These are phyloP conservation scores for cattle (Bos taurus) DNA, from an alignment of 2,113 vertebrate species.

Conservation along the genomic window DNA sequence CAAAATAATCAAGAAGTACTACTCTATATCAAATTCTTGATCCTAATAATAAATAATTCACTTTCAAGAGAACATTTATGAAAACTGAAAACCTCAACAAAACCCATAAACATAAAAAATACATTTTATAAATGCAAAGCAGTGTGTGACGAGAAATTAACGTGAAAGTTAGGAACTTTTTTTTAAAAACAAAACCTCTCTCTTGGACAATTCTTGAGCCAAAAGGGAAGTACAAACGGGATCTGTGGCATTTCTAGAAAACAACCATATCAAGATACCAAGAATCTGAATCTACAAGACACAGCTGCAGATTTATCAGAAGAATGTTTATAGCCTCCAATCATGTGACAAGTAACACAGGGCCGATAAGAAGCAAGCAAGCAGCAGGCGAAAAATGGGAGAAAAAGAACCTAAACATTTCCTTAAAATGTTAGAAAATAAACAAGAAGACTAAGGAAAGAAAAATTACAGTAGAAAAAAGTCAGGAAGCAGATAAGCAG, in stretches of 20 bases:
- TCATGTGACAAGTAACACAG: not conserved
- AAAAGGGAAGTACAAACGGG: not conserved
- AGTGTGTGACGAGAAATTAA: not conserved
- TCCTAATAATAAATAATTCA: not conserved
- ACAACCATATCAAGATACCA: not conserved
- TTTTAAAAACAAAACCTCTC: not conserved
- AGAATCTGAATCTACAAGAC: not conserved
- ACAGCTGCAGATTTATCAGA: not conserved
- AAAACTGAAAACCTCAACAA: not conserved
- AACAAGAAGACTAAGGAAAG: not conserved
- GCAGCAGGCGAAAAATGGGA: not conserved
- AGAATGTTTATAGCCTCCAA: not conserved
- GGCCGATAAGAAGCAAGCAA: not conserved
- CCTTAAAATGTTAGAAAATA: not conserved
- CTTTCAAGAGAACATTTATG: not conserved
- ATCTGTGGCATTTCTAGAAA: not conserved
- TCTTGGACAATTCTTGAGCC: not conserved
- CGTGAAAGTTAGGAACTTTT: not conserved
- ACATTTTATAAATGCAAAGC: not conserved
- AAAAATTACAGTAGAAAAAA: not conserved
- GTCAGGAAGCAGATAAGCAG: not conserved
- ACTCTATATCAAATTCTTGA: not conserved
- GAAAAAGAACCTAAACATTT: not conserved
- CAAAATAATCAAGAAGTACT: not conserved
- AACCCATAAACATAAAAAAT: not conserved